Conservation (phyloP, 1,140 invertebrate species). For the Atta texana region DNA sequence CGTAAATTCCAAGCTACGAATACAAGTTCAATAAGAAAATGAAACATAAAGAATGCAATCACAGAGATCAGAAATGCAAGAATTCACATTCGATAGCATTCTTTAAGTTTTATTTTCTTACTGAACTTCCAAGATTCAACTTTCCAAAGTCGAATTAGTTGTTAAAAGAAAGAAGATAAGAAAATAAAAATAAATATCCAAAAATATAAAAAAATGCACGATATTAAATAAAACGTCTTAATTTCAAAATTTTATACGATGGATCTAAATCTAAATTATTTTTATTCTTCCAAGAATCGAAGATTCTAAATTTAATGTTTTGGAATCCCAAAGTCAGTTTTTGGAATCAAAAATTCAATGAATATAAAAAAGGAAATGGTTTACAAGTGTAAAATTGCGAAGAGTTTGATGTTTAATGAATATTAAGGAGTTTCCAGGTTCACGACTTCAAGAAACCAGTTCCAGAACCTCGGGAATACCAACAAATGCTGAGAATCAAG, state of each 20-base stretch:
- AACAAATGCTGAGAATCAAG: not conserved
- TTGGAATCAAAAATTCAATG: not conserved
- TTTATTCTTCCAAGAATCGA: not conserved
- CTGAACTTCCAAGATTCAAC: not conserved
- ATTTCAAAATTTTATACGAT: not conserved
- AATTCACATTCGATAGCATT: too few relatives aligned
- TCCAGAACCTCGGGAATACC: not conserved
- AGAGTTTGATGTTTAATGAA: too few relatives aligned
- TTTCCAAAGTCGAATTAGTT: not conserved
- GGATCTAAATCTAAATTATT: not conserved
- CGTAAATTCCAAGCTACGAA: not conserved
- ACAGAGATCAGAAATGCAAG: not conserved
- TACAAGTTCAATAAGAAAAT: constrained; percentile 6
- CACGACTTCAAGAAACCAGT: not conserved
- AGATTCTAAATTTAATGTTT: not conserved
- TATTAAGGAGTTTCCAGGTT: not conserved
- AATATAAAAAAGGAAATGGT: not conserved
- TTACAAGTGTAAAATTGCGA: not conserved
- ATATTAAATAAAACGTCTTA: not conserved
- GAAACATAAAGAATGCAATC: not conserved
- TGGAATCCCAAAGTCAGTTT: not conserved
- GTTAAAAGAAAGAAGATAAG: not conserved
- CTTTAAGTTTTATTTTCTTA: too few relatives aligned
- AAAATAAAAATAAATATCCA: not conserved
- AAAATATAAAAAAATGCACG: not conserved